Base-by-base conservation (phyloP, 2,113 vertebrate genomes). In the Bombycilla garrulus region DNA sequence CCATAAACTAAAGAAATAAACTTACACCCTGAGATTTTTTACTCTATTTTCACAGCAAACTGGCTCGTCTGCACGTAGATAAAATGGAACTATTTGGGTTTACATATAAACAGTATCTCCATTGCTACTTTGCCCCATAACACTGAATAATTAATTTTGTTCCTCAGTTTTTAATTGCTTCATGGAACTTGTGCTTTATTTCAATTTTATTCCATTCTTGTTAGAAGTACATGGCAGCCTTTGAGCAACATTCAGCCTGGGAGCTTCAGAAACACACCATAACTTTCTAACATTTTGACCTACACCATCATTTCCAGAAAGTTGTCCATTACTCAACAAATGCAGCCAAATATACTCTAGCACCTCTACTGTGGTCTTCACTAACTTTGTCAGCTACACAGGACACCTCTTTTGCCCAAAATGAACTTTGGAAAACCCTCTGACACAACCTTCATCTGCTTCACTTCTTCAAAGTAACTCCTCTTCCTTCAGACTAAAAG, bases 1-100 rank as follows among this genome's bases (percentile, higher is more conserved):
- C 95, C 94, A 97, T 95, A 97, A 97, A 97, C 94, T 67, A 90
- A 91, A 95, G 95, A 96, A 97, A 97, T 91, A 97, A 92, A 90
- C 93, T 97, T 96, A 96, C 86, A 94, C 84, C 56, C 81, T 82
- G 51, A 95, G 71, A 93, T 53, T 92, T 97, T 95, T 93, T 76
- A 92, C 70, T 95, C 61, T 71, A 79, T 96, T 97, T 97, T 94
- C 96, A 94, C 88, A 96, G 81, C 64, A 92, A 96, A 94, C 60
- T 86, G 57, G 82, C 48, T 64, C 60, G 78, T 58, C 85, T 86
- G 94, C 88, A 95, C 16, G 17, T 64, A 93, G 88, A 81, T 96
- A 92, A 95, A 83, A 65, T n/a, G 33, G 56, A 60, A 64, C 35
- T 83, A 82, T 69, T 95, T 90, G 86, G 10, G 35, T 83, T 79